These are phyloP conservation scores for Clupea harengus DNA, from an alignment of 2,113 vertebrate species.

Conservation along the genomic window DNA sequence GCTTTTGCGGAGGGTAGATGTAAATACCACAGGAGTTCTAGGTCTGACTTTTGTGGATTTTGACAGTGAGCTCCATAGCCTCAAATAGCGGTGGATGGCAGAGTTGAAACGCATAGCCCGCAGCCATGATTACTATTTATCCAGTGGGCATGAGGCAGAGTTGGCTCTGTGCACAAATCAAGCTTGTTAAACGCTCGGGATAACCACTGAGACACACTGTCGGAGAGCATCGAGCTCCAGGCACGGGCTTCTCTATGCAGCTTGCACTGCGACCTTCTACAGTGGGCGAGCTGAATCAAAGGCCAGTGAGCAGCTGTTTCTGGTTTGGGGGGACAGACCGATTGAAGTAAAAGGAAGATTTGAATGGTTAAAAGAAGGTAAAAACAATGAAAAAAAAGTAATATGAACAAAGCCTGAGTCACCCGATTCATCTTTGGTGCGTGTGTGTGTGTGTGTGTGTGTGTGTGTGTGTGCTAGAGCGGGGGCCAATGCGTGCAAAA, in stretches of 20 bases:
- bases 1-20: too few species aligned
- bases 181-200: neutral
- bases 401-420: neutral
- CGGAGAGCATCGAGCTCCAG: neutral
- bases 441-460: neutral
- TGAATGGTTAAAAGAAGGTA: neutral
- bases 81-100: constrained; percentile 34
- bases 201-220: neutral
- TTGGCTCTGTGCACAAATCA: neutral
- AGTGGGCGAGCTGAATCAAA: neutral
- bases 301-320: neutral
- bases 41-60: neutral
- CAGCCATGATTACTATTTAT: constrained; percentile 54
- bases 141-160: neutral
- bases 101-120: constrained; percentile 33
- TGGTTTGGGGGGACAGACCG: neutral
- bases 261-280: neutral
- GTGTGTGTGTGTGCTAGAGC: neutral
- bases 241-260: neutral
- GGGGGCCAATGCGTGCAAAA: too few species aligned
- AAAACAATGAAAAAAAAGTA: neutral
- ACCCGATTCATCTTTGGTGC: neutral
- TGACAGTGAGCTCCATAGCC: neutral
- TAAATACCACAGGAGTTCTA: neutral
- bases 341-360: neutral